phyloP scores from a whole-genome alignment of 1,140 invertebrate species.

The Neodiprion lecontei region DNA sequence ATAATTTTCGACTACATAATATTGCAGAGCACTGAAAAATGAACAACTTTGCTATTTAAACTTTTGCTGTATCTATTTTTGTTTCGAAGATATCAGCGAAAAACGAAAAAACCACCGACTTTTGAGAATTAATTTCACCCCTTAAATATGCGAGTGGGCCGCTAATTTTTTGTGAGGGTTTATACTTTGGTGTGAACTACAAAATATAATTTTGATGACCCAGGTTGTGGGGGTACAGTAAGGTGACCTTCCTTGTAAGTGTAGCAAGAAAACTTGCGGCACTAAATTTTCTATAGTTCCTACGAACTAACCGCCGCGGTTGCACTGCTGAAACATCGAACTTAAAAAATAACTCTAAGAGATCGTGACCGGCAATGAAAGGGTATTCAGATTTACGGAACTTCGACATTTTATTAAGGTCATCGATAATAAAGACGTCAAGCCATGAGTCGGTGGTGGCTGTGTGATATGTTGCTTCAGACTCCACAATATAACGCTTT shows the following conservation, averaged over 20 bases:
- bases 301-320: background rate
- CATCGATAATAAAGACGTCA: background rate
- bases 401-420: background rate
- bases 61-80: no score
- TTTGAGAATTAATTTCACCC: no score
- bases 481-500: background rate
- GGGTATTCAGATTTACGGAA: background rate
- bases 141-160: no score
- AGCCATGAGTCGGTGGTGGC: background rate
- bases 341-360: background rate
- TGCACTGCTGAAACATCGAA: background rate
- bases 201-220: no score
- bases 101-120: no score
- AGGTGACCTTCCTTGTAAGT: background rate
- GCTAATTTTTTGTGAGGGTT: no score
- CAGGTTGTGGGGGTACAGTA: no score
- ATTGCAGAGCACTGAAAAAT: no score
- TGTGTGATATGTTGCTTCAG: background rate
- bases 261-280: background rate
- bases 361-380: constrained; percentile 3
- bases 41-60: no score
- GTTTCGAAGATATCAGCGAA: no score
- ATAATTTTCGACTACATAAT: no score
- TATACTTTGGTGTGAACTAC: no score
- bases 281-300: background rate